Evolutionary conservation across 2,888 invertebrate species (phyloP).

Genomic region (Caradrina kadenii): DNA sequence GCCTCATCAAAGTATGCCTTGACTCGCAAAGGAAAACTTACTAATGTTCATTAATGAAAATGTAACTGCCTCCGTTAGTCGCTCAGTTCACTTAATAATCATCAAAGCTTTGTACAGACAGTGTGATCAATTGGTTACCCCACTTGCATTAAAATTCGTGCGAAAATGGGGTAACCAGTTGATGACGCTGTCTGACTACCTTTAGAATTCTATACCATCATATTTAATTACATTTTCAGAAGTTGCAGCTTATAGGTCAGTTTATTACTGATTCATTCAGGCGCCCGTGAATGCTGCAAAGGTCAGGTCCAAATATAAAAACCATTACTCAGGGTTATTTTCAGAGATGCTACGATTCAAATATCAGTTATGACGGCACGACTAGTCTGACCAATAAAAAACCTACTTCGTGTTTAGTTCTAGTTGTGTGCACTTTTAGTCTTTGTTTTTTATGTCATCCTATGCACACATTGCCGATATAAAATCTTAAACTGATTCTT

Average conservation of each 20-base stretch:
- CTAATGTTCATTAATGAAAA: neutral
- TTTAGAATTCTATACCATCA: too few species aligned
- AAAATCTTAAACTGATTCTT: too few species aligned
- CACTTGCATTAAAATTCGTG: too few species aligned
- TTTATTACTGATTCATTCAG: neutral
- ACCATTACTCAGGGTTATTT: neutral
- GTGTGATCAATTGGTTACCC: too few species aligned
- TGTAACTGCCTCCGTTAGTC: neutral
- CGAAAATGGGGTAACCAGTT: too few species aligned
- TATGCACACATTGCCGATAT: too few species aligned
- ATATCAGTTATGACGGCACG: neutral
- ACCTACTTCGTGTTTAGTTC: neutral
- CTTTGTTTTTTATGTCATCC: neutral
- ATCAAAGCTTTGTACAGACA: too few species aligned
- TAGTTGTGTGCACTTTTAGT: neutral
- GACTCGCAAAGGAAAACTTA: neutral
- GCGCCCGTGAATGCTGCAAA: neutral
- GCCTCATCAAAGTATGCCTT: too few species aligned
- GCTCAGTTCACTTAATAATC: too few species aligned
- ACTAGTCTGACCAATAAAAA: neutral
- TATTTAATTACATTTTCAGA: too few species aligned
- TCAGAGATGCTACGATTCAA: neutral
- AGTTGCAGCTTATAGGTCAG: neutral
- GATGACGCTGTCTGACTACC: too few species aligned
- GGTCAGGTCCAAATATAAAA: neutral